Evolutionary conservation across 2,797 vertebrate species (phyloP).

Genomic region (Gallinago solitaria): DNA sequence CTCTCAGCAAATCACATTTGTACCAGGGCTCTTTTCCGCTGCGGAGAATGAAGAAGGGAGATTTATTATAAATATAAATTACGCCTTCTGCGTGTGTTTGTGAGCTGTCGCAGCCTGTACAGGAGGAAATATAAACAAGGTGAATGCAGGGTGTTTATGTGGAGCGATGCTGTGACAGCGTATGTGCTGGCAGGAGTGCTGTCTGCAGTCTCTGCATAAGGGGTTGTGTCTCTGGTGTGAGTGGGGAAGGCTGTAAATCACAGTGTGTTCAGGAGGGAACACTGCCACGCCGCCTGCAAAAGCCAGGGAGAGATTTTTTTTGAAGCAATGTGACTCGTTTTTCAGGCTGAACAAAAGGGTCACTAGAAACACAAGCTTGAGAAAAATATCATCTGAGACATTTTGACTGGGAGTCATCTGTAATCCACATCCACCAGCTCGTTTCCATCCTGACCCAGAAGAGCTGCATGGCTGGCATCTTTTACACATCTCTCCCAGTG

Average conservation of each 20-base stretch:
- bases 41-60: not conserved
- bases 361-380: not conserved
- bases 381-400: not conserved
- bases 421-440: not conserved
- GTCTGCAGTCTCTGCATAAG: not conserved
- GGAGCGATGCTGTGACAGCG: not conserved
- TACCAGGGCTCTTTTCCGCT: not conserved
- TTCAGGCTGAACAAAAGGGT: not conserved
- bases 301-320: not conserved
- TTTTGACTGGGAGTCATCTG: not conserved
- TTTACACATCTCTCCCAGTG: not conserved
- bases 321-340: not conserved
- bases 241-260: conserved; percentile 52
- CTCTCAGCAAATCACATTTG: not conserved
- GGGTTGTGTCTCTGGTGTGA: not conserved
- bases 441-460: not conserved
- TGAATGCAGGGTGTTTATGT: conserved; percentile 41
- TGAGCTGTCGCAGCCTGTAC: not conserved
- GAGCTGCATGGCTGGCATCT: not conserved
- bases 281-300: conserved; percentile 35
- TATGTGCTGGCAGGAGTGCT: conserved; percentile 17
- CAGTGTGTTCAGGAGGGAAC: conserved; percentile 20
- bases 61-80: conserved; percentile 53
- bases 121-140: conserved; percentile 27
- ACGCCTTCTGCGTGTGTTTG: not conserved